Evolutionary conservation across 2,888 invertebrate genomes (phyloP).

Genomic region (Trachelus troglodyta): DNA sequence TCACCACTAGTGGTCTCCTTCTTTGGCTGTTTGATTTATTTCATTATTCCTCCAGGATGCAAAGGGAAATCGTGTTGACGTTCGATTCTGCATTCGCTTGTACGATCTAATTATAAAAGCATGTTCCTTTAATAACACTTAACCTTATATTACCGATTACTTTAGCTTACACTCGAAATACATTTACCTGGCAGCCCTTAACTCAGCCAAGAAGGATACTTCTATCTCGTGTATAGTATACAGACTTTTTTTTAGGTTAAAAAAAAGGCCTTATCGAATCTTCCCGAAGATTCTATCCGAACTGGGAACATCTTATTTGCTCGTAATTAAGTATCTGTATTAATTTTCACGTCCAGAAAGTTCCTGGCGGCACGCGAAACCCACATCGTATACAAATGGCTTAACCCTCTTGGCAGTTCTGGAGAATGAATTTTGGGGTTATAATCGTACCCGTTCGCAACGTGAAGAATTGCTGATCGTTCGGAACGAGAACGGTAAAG

Average conservation of each 20-base stretch:
- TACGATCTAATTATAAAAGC: background rate
- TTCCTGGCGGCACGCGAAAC: background rate
- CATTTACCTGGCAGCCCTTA: background rate
- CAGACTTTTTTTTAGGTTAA: background rate
- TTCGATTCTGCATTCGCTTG: background rate
- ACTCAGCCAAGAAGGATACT: background rate
- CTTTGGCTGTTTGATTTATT: background rate
- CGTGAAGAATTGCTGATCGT: background rate
- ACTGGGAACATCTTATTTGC: background rate
- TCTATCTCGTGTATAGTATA: background rate
- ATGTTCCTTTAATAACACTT: background rate
- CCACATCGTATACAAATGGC: background rate
- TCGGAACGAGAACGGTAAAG: background rate
- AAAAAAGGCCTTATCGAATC: background rate
- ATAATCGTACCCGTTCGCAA: background rate
- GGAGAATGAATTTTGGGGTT: background rate
- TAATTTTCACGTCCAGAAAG: background rate
- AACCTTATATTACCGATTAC: background rate
- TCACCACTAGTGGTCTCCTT: constrained; percentile 8
- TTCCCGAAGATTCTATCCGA: background rate
- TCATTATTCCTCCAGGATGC: background rate
- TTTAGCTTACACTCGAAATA: background rate
- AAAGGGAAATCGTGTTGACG: background rate
- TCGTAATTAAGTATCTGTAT: background rate
- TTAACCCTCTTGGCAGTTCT: background rate